Evolutionary conservation across 2,797 vertebrate genomes (phyloP), one percentile per base, ranked within the genome.

Genomic region (Scarus forsteni): DNA sequence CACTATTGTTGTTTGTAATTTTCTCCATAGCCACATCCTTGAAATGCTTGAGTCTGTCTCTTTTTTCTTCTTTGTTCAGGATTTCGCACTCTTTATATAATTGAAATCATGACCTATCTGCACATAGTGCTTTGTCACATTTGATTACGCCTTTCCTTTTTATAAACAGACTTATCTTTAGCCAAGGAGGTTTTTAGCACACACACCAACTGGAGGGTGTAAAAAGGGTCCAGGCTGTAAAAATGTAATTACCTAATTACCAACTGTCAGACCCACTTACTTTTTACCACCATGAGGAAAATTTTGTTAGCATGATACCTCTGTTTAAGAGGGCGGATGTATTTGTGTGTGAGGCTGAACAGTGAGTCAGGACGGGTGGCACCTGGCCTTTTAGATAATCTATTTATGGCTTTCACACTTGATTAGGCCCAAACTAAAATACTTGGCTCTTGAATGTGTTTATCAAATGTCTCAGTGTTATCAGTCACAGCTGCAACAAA

Each of bases 321-420:
- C 38, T 56, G 50, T 79, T 77, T 85, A 80, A 77, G 45, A 80
- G n/a, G 66, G 11, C 56, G 60, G 46, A 36, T 62, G 53, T 75
- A 65, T 66, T 36, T 38, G 44, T 50, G 48, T 49, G 10, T 69
- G 73, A 8, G 58, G 67, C 46, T 56, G 66, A 45, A 75, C 74
- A 75, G 55, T 55, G 75, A 78, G 62, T 48, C 14, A 11, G 48
- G 49, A 65, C 53, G 42, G 43, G 53, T 81, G 81, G 87, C 88
- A 91, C 87, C 76, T 80, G 82, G 85, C 66, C 80, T 81, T 87
- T 89, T 69, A 88, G 80, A 92, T 92, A 91, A 92, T 91, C 85
- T 92, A 87, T 93, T 92, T 92, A 92, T 89, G 86, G 86, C 82
- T 86, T 89, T 86, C 85, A 87, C 81, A 88, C 89, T 90, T 92